Base-by-base conservation (phyloP, 2,888 invertebrate species). In the Meganola albula region DNA sequence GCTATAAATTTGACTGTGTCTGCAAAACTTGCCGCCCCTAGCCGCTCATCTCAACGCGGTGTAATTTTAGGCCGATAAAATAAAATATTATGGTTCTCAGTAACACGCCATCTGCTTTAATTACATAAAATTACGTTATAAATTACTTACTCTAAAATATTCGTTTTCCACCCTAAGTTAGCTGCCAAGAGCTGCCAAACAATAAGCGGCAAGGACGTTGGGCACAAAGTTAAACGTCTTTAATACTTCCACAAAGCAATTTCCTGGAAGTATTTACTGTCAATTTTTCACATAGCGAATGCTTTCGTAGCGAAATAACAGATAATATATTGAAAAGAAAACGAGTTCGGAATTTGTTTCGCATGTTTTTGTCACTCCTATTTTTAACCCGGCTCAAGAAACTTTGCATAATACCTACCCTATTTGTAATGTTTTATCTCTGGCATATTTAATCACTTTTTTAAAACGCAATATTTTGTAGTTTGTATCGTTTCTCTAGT, bases 41-140 rank as follows among this genome's bases (percentile, higher is more conserved):
- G 55, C 66, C 59, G 69, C 77, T 76, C 78, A 75, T 77, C 79
- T 69, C 60, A 47, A 53, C 62, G 53, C 49, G 53, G 63, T 73
- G 71, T 75, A 75, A 80, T 80, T 75, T 76, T 70, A 75, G 75
- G 73, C 70, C 72, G 79, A 83, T 84, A 79, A 79, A 82, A 82
- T 82, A 79, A 79, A 82, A 82, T 79, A 77, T 74, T 67, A 74
- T 71, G 68, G 54, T 62, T 57, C 60, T 53, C 52, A 60, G 69
- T 64, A 63, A 64, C 58, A 67, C 66, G 68, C 73, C 72, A 71
- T 71, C 66, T 63, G 66, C 67, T 61, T 66, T 74, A 73, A 83
- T 79, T 78, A 76, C 65, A 67, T 66, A 64, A 75, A 77, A 78
- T 77, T 68, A 74, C 67, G 68, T 63, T 65, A 72, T 73, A 75